phyloP scores from a whole-genome alignment of 2,113 vertebrate species.

The Burhinus bistriatus region DNA sequence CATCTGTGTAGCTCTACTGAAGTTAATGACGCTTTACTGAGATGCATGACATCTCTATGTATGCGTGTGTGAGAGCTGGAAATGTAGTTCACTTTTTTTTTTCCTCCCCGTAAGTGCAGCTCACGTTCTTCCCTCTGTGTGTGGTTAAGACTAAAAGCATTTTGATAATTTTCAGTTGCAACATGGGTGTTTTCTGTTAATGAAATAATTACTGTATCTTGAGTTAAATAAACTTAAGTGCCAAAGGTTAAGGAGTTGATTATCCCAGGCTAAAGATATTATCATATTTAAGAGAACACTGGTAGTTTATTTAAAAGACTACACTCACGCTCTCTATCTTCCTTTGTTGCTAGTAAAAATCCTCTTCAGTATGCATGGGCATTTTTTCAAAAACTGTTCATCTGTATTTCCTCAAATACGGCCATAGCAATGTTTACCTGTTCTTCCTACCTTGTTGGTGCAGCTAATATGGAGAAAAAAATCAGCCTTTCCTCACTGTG shows the following conservation, averaged over 20 bases:
- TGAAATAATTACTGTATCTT: neutral
- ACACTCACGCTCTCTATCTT: neutral
- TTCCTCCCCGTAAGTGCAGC: rapidly evolving
- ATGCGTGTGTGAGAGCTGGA: neutral
- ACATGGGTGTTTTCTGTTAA: neutral
- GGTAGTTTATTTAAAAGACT: neutral
- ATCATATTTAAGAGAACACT: neutral
- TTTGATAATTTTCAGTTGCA: neutral
- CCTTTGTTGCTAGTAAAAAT: neutral
- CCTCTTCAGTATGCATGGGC: neutral
- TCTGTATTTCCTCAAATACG: neutral
- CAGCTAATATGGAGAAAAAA: neutral
- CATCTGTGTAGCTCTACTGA: neutral
- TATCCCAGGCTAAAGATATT: neutral
- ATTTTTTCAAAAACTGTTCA: neutral
- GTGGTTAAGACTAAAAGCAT: neutral
- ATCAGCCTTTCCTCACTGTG: neutral
- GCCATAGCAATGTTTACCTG: too few relatives aligned
- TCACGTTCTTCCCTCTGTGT: neutral
- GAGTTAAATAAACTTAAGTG: neutral
- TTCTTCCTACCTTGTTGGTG: neutral
- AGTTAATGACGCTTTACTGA: neutral
- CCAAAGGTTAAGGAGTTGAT: neutral
- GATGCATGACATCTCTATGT: neutral
- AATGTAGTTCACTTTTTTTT: neutral